Base-by-base conservation (phyloP, 2,888 invertebrate species). In the Drosophila rubida region DNA sequence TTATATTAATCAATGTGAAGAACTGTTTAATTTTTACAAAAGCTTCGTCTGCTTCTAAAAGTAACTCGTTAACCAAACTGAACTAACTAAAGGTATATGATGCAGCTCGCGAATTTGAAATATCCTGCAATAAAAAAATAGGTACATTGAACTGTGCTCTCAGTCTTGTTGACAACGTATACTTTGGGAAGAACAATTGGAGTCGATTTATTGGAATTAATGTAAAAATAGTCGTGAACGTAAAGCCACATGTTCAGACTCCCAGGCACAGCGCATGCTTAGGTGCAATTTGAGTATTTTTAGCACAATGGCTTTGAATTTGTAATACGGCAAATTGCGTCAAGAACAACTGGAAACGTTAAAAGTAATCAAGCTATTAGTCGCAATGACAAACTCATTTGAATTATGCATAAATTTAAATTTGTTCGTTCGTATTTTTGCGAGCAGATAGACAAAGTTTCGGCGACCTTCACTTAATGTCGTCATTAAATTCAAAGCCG, bases 351-450 rank as follows among this genome's bases (percentile, higher is more conserved):
- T 14, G 8, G 4, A 27, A 13, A 7, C 19, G 16, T 30, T 19
- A 8, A 16, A 51, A n/a, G 27, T 32, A 58, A 59, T 41, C 14
- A 6, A n/a, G 19, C 16, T 35, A 46, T 14, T 8, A 37, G 45
- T 55, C 42, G 45, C 39, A 37, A 32, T 22, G 30, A 55, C 42
- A 54, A 67, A 69, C 51, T 58, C 54, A 55, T 54, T 68, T 75
- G 55, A 84, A 84, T 82, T 87, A 81, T 85, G 65, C 74, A 82
- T 82, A 82, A 85, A 59, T 74, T 69, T 60, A 44, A 14, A 41
- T 48, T 16, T 48, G 11, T 22, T 23, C 8, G 37, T 27, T 30
- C 9, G 16, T 19, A 50, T 58, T 65, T 62, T 51, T 74, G 53
- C 58, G 58, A 9, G 53, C 42, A 59, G 48, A 48, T 60, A 59